Evolutionary conservation across 2,888 invertebrate species (phyloP).

Genomic region (Tachina fera): DNA sequence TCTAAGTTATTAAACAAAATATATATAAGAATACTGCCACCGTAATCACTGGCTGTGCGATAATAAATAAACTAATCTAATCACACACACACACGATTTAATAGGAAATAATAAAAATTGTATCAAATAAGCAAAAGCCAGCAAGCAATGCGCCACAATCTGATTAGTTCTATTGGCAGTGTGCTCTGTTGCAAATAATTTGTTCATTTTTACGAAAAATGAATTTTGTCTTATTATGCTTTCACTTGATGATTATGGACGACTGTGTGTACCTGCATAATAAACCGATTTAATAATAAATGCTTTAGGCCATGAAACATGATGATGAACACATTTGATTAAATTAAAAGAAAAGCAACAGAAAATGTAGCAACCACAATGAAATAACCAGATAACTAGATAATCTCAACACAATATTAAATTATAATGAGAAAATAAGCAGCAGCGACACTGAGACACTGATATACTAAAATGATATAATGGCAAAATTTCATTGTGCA

Average conservation of each 20-base stretch:
- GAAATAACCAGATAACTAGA: not conserved
- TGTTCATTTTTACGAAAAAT: not conserved
- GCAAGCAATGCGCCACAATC: constrained; percentile 17
- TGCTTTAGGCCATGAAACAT: constrained; percentile 55
- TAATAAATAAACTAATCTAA: not conserved
- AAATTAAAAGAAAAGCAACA: constrained; percentile 13
- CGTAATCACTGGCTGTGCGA: not conserved
- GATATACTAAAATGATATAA: not conserved
- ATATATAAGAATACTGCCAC: no score
- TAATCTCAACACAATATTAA: not conserved
- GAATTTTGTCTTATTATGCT: not conserved
- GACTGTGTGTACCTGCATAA: constrained; percentile 9
- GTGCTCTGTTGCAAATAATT: constrained; percentile 21
- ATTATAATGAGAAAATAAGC: constrained; percentile 21
- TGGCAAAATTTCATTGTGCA: not conserved
- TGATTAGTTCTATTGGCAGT: constrained; percentile 7
- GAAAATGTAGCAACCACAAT: not conserved
- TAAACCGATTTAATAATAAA: constrained; percentile 49
- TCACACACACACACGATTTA: not conserved
- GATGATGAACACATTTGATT: constrained; percentile 57
- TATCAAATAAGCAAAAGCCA: not conserved
- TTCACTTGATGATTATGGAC: constrained; percentile 27
- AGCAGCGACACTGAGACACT: not conserved
- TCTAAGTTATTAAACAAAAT: no score
- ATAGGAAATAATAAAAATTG: constrained; percentile 34